These are phyloP conservation scores for Microtus pennsylvanicus DNA, from an alignment of 2,113 vertebrate genomes.

Conservation along the genomic window DNA sequence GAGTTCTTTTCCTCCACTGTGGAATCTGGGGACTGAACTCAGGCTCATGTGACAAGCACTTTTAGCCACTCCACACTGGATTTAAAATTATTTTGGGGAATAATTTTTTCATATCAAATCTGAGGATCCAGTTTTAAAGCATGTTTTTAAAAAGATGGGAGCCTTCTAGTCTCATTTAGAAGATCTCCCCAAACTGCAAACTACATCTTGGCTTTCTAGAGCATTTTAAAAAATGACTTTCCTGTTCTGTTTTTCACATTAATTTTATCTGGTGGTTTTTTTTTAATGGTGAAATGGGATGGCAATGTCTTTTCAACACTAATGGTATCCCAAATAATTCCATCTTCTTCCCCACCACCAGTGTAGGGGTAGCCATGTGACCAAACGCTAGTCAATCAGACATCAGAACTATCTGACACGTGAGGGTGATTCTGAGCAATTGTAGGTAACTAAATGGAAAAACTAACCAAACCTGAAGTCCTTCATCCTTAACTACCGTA, in stretches of 20 bases:
- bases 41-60: too few species aligned
- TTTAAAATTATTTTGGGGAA: not conserved
- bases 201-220: not conserved
- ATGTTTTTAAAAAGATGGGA: not conserved
- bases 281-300: not conserved
- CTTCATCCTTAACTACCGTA: not conserved
- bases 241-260: not conserved
- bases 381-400: not conserved
- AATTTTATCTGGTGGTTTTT: not conserved
- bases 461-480: slow-evolving; percentile 23
- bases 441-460: not conserved
- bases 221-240: slow-evolving; percentile 27
- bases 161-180: not conserved
- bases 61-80: not conserved
- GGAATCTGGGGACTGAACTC: not conserved
- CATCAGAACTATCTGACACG: not conserved
- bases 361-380: not conserved
- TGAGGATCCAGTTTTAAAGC: not conserved
- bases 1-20: not conserved
- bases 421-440: not conserved
- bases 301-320: not conserved
- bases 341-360: not conserved
- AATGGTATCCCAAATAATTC: not conserved
- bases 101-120: not conserved
- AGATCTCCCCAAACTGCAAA: not conserved